Conservation (phyloP, 2,797 vertebrate species). For the Echeneis naucrates region DNA sequence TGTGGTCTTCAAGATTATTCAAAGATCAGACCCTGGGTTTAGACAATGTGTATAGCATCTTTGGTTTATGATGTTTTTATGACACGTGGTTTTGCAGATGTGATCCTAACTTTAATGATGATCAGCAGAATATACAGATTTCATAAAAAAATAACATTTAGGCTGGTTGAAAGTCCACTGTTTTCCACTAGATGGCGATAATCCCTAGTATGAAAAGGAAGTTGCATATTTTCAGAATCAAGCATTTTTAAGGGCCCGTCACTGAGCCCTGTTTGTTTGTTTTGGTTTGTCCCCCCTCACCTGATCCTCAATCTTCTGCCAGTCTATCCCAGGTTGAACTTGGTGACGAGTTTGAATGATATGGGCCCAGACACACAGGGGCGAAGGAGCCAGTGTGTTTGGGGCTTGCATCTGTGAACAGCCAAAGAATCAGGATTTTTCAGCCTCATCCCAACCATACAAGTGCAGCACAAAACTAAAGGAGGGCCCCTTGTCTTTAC, state of each 20-base stretch:
- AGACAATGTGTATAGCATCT: background rate
- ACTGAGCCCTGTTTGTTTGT: background rate
- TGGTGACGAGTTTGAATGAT: background rate
- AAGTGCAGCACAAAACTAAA: background rate
- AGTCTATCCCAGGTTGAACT: background rate
- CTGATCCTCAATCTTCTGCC: too few relatives aligned
- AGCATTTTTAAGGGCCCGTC: background rate
- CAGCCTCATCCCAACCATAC: background rate
- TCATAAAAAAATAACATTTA: too few relatives aligned
- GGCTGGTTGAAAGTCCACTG: too few relatives aligned
- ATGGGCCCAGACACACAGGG: too few relatives aligned
- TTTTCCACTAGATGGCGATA: slow-evolving; percentile 16
- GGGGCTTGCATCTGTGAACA: background rate
- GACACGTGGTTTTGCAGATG: background rate
- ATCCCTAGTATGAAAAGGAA: background rate
- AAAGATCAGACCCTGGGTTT: background rate
- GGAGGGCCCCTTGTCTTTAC: background rate
- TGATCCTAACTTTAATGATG: background rate
- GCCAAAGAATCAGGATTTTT: background rate
- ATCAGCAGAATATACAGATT: background rate
- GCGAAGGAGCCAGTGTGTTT: background rate
- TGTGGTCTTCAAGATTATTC: background rate
- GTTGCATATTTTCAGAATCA: background rate
- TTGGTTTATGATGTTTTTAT: background rate
- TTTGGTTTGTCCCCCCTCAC: too few relatives aligned